These are phyloP conservation scores for Amphiprion ocellaris DNA, from an alignment of 2,113 vertebrate species.

Conservation along the genomic window DNA sequence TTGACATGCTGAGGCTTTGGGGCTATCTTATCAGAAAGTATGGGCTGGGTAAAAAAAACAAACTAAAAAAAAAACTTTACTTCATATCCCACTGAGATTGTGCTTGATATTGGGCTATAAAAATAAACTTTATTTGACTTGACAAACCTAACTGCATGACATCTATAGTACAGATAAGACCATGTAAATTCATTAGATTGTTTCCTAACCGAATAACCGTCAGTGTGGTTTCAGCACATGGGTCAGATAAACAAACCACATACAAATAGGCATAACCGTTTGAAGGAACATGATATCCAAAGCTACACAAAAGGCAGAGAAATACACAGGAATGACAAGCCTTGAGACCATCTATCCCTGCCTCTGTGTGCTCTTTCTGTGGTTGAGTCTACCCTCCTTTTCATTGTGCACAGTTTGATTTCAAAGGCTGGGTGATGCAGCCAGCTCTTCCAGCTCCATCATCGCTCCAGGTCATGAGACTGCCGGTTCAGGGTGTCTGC, in stretches of 20 bases:
- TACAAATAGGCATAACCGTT: neutral
- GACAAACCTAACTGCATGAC: neutral
- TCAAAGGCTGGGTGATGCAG: constrained; percentile 63
- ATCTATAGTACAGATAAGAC: neutral
- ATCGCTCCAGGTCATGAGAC: constrained; percentile 77
- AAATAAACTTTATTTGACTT: constrained; percentile 4
- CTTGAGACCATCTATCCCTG: neutral
- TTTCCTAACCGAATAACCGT: constrained; percentile 6
- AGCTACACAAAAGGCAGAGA: constrained; percentile 3
- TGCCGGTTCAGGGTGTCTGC: constrained; percentile 75
- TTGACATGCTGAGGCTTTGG: neutral
- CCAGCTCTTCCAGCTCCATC: constrained; percentile 79
- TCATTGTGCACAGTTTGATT: constrained; percentile 43
- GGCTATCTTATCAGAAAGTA: neutral
- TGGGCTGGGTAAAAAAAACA: neutral
- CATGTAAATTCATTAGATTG: neutral
- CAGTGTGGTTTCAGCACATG: constrained; percentile 1
- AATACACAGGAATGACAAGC: neutral
- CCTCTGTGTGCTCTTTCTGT: constrained; percentile 10
- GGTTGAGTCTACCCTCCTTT: constrained; percentile 7
- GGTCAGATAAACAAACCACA: constrained; percentile 19
- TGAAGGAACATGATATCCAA: constrained; percentile 10
- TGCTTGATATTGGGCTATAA: neutral
- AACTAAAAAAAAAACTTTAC: neutral
- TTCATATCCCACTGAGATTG: neutral